A percentile compares a stretch with the other conserved stretches of the same genome.
These are phyloP conservation scores for Aleiodes leptofemur DNA, from an alignment of 2,888 invertebrate species.

Conservation along the genomic window DNA sequence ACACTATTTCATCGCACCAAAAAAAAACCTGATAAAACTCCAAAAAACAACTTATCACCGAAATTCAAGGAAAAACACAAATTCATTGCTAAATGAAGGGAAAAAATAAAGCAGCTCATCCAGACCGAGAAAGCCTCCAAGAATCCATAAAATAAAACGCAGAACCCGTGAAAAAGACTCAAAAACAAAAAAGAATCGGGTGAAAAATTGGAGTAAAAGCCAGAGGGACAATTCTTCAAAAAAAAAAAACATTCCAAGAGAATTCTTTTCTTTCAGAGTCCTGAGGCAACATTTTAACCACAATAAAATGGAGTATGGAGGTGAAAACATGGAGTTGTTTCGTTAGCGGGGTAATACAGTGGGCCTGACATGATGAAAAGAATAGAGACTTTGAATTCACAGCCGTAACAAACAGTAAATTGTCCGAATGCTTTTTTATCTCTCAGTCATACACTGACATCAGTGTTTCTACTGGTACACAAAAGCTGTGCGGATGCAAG, in stretches of 20 bases:
- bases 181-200: background rate
- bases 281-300: conserved; percentile 52
- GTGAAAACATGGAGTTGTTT: conserved; percentile 50
- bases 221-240: conserved; percentile 17
- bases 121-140: conserved; percentile 28
- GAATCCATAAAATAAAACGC: conserved; percentile 20
- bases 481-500: no score
- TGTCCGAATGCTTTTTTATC: conserved; percentile 6
- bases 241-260: conserved; percentile 1
- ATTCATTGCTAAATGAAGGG: conserved; percentile 19
- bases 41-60: background rate
- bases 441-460: background rate
- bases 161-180: background rate
- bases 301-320: conserved; percentile 50
- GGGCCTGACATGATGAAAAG: conserved; percentile 47
- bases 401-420: conserved; percentile 52
- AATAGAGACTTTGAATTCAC: conserved; percentile 12
- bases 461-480: background rate
- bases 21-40: background rate
- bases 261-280: conserved; percentile 42
- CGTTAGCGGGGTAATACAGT: conserved; percentile 42
- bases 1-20: background rate
- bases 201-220: background rate
- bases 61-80: conserved; percentile 18
- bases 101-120: conserved; percentile 33